phyloP scores from a whole-genome alignment of 2,113 vertebrate genomes.

The Dryoscopus gambensis region DNA sequence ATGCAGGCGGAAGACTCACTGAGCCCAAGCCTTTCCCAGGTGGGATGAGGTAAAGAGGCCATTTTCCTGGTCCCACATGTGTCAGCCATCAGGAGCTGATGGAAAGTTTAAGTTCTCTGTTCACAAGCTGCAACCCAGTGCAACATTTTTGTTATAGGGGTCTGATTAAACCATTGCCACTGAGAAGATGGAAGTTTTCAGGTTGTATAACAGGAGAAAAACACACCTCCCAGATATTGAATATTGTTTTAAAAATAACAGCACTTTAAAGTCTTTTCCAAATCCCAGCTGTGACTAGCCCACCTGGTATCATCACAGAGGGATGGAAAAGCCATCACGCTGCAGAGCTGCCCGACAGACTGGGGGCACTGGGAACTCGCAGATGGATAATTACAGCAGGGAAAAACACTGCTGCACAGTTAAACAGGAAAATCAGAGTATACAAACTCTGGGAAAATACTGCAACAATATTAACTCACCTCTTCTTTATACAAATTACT shows the following conservation, averaged over 20 bases:
- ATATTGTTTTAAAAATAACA: not conserved
- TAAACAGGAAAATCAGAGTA: not conserved
- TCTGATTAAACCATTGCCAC: not conserved
- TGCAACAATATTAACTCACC: not conserved
- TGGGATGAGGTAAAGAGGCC: not conserved
- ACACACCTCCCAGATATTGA: rapidly evolving
- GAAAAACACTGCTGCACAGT: not conserved
- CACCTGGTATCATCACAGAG: not conserved
- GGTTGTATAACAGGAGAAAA: not conserved
- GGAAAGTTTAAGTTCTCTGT: not conserved
- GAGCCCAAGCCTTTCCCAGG: not conserved
- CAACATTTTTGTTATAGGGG: not conserved
- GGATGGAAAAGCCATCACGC: not conserved
- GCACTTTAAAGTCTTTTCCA: not conserved
- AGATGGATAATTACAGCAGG: not conserved
- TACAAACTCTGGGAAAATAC: not conserved
- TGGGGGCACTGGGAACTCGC: not conserved
- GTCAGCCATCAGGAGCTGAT: not conserved
- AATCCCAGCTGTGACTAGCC: not conserved
- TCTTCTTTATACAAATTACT: not conserved
- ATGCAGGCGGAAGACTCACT: not conserved
- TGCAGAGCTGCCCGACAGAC: not conserved
- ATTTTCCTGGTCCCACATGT: rapidly evolving
- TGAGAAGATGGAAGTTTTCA: not conserved
- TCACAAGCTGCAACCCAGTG: not conserved